Conservation (phyloP, 92 coral and sea anemone species). For the Porites lobata region DNA sequence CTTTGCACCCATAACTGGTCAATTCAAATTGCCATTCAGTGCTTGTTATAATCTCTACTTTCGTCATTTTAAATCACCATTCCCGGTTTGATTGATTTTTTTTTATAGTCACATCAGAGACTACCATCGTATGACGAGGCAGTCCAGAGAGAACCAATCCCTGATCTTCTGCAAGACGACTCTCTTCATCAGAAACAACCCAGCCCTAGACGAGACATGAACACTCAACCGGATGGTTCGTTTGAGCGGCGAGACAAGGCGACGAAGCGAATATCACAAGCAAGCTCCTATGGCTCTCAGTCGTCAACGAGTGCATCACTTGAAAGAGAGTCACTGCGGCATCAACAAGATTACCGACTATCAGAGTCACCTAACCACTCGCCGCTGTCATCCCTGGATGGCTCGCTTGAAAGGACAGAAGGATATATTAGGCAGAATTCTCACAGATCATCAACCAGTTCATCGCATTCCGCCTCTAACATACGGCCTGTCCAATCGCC, state of each 20-base stretch:
- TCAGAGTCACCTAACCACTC: constrained; percentile 53
- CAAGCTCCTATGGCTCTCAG: constrained; percentile 60
- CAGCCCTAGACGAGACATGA: constrained; percentile 5
- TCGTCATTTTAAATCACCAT: background rate
- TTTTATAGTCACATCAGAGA: constrained; percentile 49
- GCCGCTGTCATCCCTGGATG: constrained; percentile 75
- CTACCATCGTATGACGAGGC: constrained; percentile 91
- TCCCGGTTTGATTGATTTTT: background rate
- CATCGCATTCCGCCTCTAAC: constrained; percentile 76
- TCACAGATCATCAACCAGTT: constrained; percentile 61
- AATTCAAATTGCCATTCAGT: too few species aligned
- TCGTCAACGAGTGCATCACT: constrained; percentile 20
- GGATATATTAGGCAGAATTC: constrained; percentile 24
- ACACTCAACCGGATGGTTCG: constrained; percentile 9
- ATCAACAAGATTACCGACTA: constrained; percentile 2
- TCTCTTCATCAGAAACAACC: background rate
- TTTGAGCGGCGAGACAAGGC: constrained; percentile 36
- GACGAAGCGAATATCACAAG: constrained; percentile 27
- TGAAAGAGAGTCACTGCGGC: constrained; percentile 7
- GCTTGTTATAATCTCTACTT: too few species aligned
- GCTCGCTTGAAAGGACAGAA: constrained; percentile 50
- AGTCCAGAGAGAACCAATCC: constrained; percentile 74
- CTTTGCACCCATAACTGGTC: too few species aligned
- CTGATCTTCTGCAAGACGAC: constrained; percentile 81
- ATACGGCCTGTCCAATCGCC: constrained; percentile 44